Base-by-base conservation (phyloP, 2,797 vertebrate genomes). In the Eremophila alpestris region DNA sequence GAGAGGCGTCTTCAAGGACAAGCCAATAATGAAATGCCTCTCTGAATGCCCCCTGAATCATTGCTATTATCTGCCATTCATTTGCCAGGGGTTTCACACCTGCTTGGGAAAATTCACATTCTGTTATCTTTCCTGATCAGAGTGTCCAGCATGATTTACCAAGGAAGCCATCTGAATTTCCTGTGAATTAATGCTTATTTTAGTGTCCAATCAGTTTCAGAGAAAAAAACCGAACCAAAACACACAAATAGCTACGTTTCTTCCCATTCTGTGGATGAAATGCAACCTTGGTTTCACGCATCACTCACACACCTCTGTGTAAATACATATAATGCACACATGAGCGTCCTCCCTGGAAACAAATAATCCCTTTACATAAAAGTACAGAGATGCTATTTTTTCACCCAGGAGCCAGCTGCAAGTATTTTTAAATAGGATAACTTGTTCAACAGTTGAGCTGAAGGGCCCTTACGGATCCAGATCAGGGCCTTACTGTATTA, bases 191-290 rank as follows among this genome's bases (percentile, higher is more conserved):
- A 29, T 81, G 76, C 83, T 88, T 74, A 80, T 59, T 92, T 90
- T 41, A 67, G 38, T 43, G 19, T 38, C 49, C 59, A 81, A 8
- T 29, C 27, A 88, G 40, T 40, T 64, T 62, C 30, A 73, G 68
- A n/a, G 32, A 2, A 41, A 41, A 41, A 41, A 60, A 3, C 0
- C 0, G 46, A 40, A 69, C 2, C 9, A 34, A 52, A 51, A 7
- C 10, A 38, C 55, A 77, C 38, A 49, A 67, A 45, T 16, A 89
- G n/a, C 49, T 34, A n/a, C 3, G 1, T 32, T 70, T 74, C 29
- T 91, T 86, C 67, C 55, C 62, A 68, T 56, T 79, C 7, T 9
- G 13, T 15, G 83, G 45, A 30, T 30, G 11, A 80, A 89, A 60
- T 46, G 22, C 38, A 48, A 16, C 38, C 27, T 38, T 52, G 48